Evolutionary conservation across 2,113 vertebrate genomes (phyloP), one percentile per base, ranked within the genome.

Genomic region (Rostratula benghalensis): DNA sequence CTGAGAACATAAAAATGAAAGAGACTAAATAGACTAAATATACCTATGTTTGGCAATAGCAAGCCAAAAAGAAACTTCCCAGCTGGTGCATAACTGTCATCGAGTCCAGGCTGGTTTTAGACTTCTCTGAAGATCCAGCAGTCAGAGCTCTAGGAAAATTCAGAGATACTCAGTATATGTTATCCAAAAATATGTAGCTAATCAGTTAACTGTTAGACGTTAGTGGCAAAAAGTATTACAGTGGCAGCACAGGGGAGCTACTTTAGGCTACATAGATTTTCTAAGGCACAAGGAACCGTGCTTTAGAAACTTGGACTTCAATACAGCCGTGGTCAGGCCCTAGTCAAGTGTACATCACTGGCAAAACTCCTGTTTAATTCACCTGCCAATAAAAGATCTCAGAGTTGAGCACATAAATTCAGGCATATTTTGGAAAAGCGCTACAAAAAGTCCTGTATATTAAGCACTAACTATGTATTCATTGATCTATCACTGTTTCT

Each of bases 1-100:
- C 82, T 83, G 64, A 91, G 89, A 93, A 84, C 57, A 65, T 67
- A 82, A 86, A 95, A 91, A 82, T 78, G 48, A 91, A 91, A 75
- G 69, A 71, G 6, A 64, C 54, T 89, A 68, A 92, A 56, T n/a
- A n/a, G n/a, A n/a, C n/a, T 13, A 43, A 9, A 48, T 75, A 89
- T 51, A 90, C 89, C 76, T 92, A 83, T 30, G 18, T 65, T 92
- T 93, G 76, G 61, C 91, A 82, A 71, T 37, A 71, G 53, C 33
- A 68, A 83, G 73, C 24, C 73, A 76, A 30, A 60, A 78, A 89
- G 69, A 95, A 75, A 79, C 4, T 89, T 95, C 22, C n/a, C 83
- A 94, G 81, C 73, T 96, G 87, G 39, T 64, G 23, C 56, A 33
- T 54, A 56, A 43, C 51, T 84, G 60, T 54, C n/a, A 11, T 35